A percentile compares a stretch with the other conserved stretches of the same genome.
Evolutionary conservation across 2,888 invertebrate species (phyloP).

Genomic region (Phaonia tiefii): DNA sequence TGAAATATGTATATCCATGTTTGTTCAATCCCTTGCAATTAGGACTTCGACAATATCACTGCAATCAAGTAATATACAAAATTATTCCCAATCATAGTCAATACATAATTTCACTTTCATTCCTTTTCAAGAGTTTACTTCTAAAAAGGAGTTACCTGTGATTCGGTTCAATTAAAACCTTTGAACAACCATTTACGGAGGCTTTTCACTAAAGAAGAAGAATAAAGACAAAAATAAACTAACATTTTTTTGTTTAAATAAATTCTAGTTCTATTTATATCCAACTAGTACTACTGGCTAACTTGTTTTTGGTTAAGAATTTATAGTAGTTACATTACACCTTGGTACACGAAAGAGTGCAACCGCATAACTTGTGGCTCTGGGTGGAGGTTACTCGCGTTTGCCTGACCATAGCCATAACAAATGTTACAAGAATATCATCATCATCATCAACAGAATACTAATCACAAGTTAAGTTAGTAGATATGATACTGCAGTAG

Average conservation of each 20-base stretch:
- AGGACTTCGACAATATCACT: too few species aligned
- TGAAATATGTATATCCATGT: too few species aligned
- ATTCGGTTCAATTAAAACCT: background rate
- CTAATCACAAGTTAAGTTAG: background rate
- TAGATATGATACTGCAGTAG: background rate
- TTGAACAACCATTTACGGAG: background rate
- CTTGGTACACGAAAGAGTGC: background rate
- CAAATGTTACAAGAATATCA: background rate
- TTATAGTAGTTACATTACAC: background rate
- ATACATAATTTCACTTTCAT: conserved; percentile 25
- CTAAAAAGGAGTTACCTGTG: background rate
- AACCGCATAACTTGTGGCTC: background rate
- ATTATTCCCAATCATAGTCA: too few species aligned
- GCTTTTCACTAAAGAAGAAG: background rate
- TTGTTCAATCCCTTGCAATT: too few species aligned
- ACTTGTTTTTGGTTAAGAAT: background rate
- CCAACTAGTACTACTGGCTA: background rate
- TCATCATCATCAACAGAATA: background rate
- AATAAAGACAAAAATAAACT: background rate
- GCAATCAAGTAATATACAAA: background rate
- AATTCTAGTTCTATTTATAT: conserved; percentile 22
- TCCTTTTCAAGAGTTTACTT: background rate
- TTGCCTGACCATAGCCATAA: background rate
- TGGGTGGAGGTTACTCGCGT: background rate
- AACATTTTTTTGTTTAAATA: conserved; percentile 1